Evolutionary conservation across 1,140 invertebrate species (phyloP).

Genomic region (Meloidogyne chitwoodi): DNA sequence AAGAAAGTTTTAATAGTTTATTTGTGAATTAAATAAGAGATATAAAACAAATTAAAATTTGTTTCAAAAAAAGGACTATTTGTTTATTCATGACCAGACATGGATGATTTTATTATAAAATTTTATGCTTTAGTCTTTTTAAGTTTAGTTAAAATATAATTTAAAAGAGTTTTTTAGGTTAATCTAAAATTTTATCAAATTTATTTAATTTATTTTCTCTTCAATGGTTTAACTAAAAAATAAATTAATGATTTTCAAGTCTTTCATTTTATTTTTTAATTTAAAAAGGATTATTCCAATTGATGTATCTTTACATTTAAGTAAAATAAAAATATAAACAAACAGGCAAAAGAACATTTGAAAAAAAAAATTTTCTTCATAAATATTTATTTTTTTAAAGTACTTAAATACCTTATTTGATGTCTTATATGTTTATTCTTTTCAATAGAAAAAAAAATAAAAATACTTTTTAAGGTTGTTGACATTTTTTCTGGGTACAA

Average conservation of each 20-base stretch:
- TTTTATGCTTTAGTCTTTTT: background rate
- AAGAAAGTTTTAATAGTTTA: too few relatives aligned
- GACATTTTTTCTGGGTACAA: too few relatives aligned
- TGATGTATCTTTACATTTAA: background rate
- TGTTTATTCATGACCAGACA: background rate
- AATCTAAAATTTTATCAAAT: background rate
- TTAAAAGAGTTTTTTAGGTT: background rate
- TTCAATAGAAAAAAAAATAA: too few relatives aligned
- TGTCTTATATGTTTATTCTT: too few relatives aligned
- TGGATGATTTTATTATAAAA: background rate
- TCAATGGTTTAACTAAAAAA: background rate
- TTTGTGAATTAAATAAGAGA: too few relatives aligned
- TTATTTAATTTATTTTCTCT: background rate
- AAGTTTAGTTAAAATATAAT: background rate
- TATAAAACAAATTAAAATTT: background rate
- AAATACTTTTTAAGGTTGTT: too few relatives aligned
- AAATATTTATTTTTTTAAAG: background rate
- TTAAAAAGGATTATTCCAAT: background rate
- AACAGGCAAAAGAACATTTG: too few relatives aligned
- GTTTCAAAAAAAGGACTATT: background rate
- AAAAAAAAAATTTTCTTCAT: too few relatives aligned
- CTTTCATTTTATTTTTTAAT: background rate
- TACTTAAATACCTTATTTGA: background rate
- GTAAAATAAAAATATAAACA: background rate
- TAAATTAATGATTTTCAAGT: background rate